A percentile compares a stretch with the other conserved stretches of the same genome.
These are phyloP conservation scores for Capitella teleta DNA, from an alignment of 1,140 invertebrate species.

Conservation along the genomic window DNA sequence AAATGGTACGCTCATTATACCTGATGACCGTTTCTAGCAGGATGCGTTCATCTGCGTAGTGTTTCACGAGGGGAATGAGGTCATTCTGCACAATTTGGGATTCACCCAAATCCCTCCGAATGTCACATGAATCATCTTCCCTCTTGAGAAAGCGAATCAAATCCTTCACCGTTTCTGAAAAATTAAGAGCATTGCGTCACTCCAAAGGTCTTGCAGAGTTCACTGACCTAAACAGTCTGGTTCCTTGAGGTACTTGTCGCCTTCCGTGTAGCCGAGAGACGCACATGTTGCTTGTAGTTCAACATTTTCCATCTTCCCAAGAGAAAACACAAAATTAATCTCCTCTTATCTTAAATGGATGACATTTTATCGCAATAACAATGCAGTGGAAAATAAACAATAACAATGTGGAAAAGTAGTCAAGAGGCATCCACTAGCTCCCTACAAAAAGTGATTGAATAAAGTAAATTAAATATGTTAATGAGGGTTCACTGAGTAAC, in stretches of 20 bases:
- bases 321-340: too few relatives aligned
- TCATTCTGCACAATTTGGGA: conserved; percentile 79
- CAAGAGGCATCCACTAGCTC: too few relatives aligned
- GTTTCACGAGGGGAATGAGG: conserved; percentile 72
- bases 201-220: not conserved
- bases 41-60: conserved; percentile 59
- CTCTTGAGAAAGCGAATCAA: conserved; percentile 79
- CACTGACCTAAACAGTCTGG: conserved; percentile 54
- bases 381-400: too few relatives aligned
- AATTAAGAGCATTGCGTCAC: not conserved
- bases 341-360: too few relatives aligned
- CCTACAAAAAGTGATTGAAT: too few relatives aligned
- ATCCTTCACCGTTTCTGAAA: conserved; percentile 49
- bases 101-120: conserved; percentile 74
- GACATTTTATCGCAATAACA: too few relatives aligned
- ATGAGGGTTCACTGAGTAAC: too few relatives aligned
- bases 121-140: conserved; percentile 72
- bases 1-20: too few relatives aligned
- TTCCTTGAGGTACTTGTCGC: conserved; percentile 53
- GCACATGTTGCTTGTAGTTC: conserved; percentile 62
- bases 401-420: too few relatives aligned
- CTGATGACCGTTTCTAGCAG: conserved; percentile 52
- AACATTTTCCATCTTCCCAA: too few relatives aligned
- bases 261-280: conserved; percentile 57
- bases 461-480: too few relatives aligned